A percentile compares a stretch with the other conserved stretches of the same genome.
Evolutionary conservation across 1,140 invertebrate species (phyloP).

Genomic region (Caligus rogercresseyi): DNA sequence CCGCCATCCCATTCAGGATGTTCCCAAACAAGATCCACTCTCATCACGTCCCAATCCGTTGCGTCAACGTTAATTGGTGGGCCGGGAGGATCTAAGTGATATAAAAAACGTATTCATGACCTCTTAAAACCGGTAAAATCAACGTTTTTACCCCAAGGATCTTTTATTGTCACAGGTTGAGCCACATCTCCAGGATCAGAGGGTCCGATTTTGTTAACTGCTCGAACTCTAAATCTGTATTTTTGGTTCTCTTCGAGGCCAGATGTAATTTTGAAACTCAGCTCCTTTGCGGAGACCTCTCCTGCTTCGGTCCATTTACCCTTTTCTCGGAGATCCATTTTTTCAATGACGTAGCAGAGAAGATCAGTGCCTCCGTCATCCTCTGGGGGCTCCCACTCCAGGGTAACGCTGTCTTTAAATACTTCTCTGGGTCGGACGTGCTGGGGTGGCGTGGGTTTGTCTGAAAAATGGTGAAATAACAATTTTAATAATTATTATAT

Average conservation of each 20-base stretch:
- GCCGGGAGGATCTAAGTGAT: constrained; percentile 66
- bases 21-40: constrained; percentile 71
- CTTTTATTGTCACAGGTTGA: constrained; percentile 77
- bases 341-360: constrained; percentile 74
- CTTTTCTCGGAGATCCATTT: constrained; percentile 11
- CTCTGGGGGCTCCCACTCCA: constrained; percentile 72
- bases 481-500: too few relatives aligned
- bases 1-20: constrained; percentile 78
- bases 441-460: constrained; percentile 63
- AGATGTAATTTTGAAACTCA: constrained; percentile 21
- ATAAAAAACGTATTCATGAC: neutral
- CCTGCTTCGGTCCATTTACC: constrained; percentile 24
- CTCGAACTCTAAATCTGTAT: constrained; percentile 40
- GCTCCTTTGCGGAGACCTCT: constrained; percentile 23
- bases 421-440: constrained; percentile 80
- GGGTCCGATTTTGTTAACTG: constrained; percentile 34
- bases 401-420: constrained; percentile 72
- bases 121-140: neutral
- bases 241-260: constrained; percentile 62
- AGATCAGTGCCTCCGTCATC: constrained; percentile 80
- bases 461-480: constrained; percentile 33
- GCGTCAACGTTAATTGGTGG: constrained; percentile 76
- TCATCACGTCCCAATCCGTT: constrained; percentile 91
- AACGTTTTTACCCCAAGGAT: constrained; percentile 70
- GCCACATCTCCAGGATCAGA: constrained; percentile 67